A percentile compares a stretch with the other conserved stretches of the same genome.
Evolutionary conservation across 1,140 invertebrate genomes (phyloP).

Genomic region (Bemisia tabaci): DNA sequence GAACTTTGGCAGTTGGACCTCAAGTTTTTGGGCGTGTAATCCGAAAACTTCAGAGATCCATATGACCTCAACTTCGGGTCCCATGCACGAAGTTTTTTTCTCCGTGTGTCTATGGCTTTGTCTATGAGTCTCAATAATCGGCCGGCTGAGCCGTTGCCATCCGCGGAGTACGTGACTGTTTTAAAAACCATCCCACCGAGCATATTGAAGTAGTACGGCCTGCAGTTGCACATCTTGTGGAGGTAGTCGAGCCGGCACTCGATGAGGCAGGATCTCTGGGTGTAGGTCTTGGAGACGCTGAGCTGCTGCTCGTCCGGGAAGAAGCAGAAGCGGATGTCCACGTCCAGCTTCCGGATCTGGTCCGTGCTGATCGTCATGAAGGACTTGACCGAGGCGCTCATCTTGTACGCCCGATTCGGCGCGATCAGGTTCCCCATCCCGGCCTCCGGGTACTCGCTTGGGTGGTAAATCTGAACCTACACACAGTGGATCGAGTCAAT

Average conservation of each 20-base stretch:
- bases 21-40: too few relatives aligned
- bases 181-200: slow-evolving; percentile 15
- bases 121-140: too few relatives aligned
- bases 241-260: slow-evolving; percentile 25
- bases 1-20: too few relatives aligned
- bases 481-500: too few relatives aligned
- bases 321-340: slow-evolving; percentile 20
- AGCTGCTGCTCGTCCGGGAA: slow-evolving; percentile 22
- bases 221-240: slow-evolving; percentile 21
- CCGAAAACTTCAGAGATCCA: too few relatives aligned
- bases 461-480: slow-evolving; percentile 23
- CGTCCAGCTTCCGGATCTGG: slow-evolving; percentile 16
- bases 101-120: too few relatives aligned
- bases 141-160: too few relatives aligned
- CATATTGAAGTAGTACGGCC: slow-evolving; percentile 24
- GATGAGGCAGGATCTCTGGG: slow-evolving; percentile 23
- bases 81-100: too few relatives aligned
- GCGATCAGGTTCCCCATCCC: slow-evolving; percentile 22
- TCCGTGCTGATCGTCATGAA: slow-evolving; percentile 22
- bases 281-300: slow-evolving; percentile 19
- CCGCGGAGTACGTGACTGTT: too few relatives aligned
- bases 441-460: slow-evolving; percentile 22
- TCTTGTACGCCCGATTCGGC: slow-evolving; percentile 15
- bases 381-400: slow-evolving; percentile 20
- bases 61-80: too few relatives aligned